A percentile compares a stretch with the other conserved stretches of the same genome.
Conservation (phyloP, 2,797 vertebrate species). For the Cetoscarus ocellatus region DNA sequence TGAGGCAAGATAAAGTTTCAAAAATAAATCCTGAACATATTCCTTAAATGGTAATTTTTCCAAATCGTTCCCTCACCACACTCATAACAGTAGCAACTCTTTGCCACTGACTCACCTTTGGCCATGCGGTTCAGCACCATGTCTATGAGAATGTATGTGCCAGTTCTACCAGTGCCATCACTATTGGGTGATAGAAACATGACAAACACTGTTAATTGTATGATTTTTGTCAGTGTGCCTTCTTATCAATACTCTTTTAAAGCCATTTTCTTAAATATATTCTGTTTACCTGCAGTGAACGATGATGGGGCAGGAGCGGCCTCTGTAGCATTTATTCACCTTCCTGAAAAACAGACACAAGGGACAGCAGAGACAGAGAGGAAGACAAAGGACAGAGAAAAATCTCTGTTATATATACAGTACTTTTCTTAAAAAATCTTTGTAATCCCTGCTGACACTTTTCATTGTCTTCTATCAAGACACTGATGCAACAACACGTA, state of each 20-base stretch:
- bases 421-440: background rate
- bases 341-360: constrained; percentile 87
- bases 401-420: constrained; percentile 33
- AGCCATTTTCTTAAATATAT: background rate
- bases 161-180: constrained; percentile 92
- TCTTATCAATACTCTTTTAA: too few species aligned
- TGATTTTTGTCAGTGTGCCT: too few species aligned
- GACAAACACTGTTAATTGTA: too few species aligned
- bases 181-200: constrained; percentile 72
- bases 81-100: too few species aligned
- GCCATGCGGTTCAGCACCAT: constrained; percentile 99
- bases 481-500: too few species aligned
- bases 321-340: constrained; percentile 98
- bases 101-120: constrained; percentile 86
- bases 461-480: background rate
- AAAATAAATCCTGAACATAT: background rate
- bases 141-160: constrained; percentile 95
- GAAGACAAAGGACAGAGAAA: constrained; percentile 37
- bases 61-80: background rate
- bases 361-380: constrained; percentile 44
- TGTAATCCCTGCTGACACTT: background rate
- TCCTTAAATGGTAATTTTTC: background rate
- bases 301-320: constrained; percentile 97
- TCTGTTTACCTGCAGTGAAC: constrained; percentile 95
- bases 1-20: background rate